Evolutionary conservation across 2,888 invertebrate species (phyloP), one percentile per base, ranked within the genome.

Genomic region (Parasteatoda lunata): DNA sequence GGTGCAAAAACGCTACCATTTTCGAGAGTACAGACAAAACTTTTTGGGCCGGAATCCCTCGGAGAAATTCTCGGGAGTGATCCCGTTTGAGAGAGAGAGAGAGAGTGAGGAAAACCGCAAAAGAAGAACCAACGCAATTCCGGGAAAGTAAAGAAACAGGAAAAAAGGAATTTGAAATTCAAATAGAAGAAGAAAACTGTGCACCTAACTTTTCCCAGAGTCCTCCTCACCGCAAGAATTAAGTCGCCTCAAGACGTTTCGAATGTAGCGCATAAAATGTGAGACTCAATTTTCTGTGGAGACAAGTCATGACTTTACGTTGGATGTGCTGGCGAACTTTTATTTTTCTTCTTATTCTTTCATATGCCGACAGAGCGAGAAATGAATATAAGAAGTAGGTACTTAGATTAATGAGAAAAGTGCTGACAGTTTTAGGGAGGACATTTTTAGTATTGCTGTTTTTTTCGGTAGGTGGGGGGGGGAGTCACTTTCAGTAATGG

Each of bases 401-500:
- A 59, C 59, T 59, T 59, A 59, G 59, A 59, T 59, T 59, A 59
- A 59, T 59, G 59, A 59, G 59, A 59, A 59, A 59, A n/a, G 59
- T 59, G 59, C 59, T 59, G 59, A 59, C 59, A 59, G 59, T 13
- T 13, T 59, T 13, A 13, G 9, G 4, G 59, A 59, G 59, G 4
- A 59, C 9, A 30, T 30, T 30, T 30, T 30, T 30, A 30, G 30
- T 30, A 30, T 30, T 30, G 30, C 30, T 30, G 30, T 30, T 30
- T 59, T 59, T 59, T 59, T 13, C 59, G n/a, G n/a, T n/a, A n/a
- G n/a, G n/a, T 11, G 4, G 4, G 7, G 4, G 59, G 4, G 59
- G 4, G 59, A 59, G 59, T 59, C 59, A 59, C 59, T 59, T 59
- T 59, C 9, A 59, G 59, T 59, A 59, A 59, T 59, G 59, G 59